Conservation (phyloP, 2,888 invertebrate species). For the Drosophila prostipennis region DNA sequence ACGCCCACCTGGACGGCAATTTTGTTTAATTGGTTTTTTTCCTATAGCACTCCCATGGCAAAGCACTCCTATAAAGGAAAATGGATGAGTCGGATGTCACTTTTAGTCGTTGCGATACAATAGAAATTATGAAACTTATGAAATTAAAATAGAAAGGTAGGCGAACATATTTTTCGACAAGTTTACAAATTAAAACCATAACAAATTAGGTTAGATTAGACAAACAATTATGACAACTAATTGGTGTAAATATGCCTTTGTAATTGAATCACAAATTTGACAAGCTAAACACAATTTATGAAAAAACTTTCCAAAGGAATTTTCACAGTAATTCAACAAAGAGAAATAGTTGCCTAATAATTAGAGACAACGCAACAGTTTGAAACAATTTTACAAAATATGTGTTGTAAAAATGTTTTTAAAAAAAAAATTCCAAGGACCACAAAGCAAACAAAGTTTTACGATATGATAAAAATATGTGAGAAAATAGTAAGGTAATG, state of each 20-base stretch:
- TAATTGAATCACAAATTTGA: neutral
- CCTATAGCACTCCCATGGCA: neutral
- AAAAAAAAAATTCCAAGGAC: too few relatives aligned
- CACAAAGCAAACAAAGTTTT: too few relatives aligned
- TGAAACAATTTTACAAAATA: neutral
- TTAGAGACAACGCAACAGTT: too few relatives aligned
- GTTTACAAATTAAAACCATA: neutral
- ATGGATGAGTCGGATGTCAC: neutral
- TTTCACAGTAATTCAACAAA: neutral
- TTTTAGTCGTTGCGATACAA: neutral
- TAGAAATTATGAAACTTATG: conserved; percentile 1
- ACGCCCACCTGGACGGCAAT: conserved; percentile 22
- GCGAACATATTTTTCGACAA: neutral
- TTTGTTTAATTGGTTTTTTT: conserved; percentile 27
- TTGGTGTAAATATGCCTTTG: neutral
- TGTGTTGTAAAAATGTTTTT: too few relatives aligned
- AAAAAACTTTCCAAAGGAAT: neutral
- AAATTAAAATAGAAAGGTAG: neutral
- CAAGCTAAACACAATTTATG: neutral
- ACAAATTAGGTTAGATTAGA: neutral
- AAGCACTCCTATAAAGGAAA: neutral
- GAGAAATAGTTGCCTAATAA: neutral
- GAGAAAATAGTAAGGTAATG: neutral
- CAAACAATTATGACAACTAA: conserved; percentile 3
- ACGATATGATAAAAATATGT: too few relatives aligned